Evolutionary conservation across 2,888 invertebrate genomes (phyloP).

Genomic region (Cerceris ruficornis): DNA sequence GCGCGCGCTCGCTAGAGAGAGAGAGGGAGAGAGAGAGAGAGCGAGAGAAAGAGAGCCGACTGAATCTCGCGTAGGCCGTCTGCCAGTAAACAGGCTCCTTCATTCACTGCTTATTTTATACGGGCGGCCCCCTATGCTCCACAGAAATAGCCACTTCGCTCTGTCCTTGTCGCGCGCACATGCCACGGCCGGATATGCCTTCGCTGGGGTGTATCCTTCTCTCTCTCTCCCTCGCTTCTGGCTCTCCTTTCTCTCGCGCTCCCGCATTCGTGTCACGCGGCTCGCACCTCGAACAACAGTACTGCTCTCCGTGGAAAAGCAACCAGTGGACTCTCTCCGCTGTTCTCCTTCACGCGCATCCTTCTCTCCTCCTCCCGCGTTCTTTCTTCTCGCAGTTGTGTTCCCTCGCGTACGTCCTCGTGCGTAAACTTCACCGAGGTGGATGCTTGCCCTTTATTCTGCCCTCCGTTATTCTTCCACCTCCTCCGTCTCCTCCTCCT

Average conservation of each 20-base stretch:
- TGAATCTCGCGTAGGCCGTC: constrained; percentile 78
- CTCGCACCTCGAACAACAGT: constrained; percentile 66
- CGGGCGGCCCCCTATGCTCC: constrained; percentile 75
- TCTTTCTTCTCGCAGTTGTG: constrained; percentile 5
- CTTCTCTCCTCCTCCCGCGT: constrained; percentile 40
- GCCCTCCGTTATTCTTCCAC: constrained; percentile 62
- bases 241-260: constrained; percentile 71
- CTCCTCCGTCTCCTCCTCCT: constrained; percentile 49
- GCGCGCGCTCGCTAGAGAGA: constrained; percentile 13
- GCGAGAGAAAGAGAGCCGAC: constrained; percentile 71
- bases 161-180: constrained; percentile 66
- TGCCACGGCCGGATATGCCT: constrained; percentile 54
- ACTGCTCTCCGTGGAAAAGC: constrained; percentile 63
- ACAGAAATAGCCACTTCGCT: constrained; percentile 80
- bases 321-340: constrained; percentile 49
- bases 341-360: constrained; percentile 56
- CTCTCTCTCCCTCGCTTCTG: constrained; percentile 53
- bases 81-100: constrained; percentile 81
- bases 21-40: constrained; percentile 62
- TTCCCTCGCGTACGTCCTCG: constrained; percentile 15
- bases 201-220: constrained; percentile 20
- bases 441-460: constrained; percentile 35
- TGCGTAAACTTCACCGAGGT: constrained; percentile 29
- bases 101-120: constrained; percentile 81
- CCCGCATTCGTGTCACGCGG: constrained; percentile 73